These are phyloP conservation scores for Furnarius figulus DNA, from an alignment of 2,113 vertebrate genomes.

Conservation along the genomic window DNA sequence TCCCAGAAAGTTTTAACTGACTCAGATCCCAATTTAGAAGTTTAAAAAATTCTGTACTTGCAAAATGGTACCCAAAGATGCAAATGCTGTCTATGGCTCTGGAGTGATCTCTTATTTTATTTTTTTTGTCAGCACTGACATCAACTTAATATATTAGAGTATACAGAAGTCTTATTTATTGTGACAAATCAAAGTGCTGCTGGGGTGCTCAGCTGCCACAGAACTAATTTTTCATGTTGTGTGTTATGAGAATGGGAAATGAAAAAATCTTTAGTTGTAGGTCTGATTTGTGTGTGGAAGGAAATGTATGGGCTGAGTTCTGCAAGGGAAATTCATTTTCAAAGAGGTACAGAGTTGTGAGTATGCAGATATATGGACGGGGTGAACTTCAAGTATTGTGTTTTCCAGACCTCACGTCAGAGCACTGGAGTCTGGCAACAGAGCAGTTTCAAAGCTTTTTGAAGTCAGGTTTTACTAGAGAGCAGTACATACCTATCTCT, in stretches of 20 bases:
- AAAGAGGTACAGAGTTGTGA: not conserved
- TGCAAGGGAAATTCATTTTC: not conserved
- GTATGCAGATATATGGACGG: not conserved
- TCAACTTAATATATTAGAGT: not conserved
- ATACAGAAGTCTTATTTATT: not conserved
- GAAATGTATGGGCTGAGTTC: not conserved
- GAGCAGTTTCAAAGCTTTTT: not conserved
- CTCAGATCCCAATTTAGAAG: not conserved
- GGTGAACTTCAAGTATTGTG: not conserved
- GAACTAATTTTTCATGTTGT: not conserved
- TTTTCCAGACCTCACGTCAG: not conserved
- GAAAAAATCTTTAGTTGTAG: not conserved
- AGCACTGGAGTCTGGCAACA: not conserved
- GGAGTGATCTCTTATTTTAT: not conserved
- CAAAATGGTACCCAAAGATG: not conserved
- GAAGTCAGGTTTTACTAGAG: not conserved
- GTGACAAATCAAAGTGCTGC: conserved; percentile 4
- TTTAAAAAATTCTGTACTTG: not conserved
- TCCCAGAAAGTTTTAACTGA: not conserved
- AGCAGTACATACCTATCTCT: fast-evolving
- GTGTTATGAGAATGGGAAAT: not conserved
- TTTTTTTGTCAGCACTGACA: not conserved
- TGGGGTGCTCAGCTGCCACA: not conserved
- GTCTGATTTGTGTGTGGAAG: not conserved
- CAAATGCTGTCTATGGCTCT: not conserved